Evolutionary conservation across 1,140 invertebrate genomes (phyloP).

Genomic region (Drosophila paulistorum): DNA sequence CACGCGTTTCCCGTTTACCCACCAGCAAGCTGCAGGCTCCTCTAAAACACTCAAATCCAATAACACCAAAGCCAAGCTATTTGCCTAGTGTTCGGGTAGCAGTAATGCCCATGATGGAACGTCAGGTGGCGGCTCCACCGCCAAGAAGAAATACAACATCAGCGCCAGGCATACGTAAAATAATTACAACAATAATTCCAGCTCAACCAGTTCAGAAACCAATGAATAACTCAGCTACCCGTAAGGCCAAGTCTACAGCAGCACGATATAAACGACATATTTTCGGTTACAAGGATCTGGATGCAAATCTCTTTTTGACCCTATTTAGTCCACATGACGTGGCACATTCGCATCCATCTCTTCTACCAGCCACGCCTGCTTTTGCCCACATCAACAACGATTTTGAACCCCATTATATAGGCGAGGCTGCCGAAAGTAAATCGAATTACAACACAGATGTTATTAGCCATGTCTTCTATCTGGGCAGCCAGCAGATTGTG

Average conservation of each 20-base stretch:
- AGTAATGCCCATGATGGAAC: conserved; percentile 64
- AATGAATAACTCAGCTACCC: conserved; percentile 13
- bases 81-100: conserved; percentile 58
- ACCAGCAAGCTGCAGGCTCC: conserved; percentile 73
- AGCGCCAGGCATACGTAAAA: conserved; percentile 29
- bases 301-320: conserved; percentile 71
- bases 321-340: conserved; percentile 57
- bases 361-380: conserved; percentile 38
- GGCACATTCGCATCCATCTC: conserved; percentile 43
- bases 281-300: conserved; percentile 68
- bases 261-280: conserved; percentile 66
- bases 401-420: conserved; percentile 65
- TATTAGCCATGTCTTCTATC: conserved; percentile 79
- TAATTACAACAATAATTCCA: conserved; percentile 36
- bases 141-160: conserved; percentile 50
- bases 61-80: conserved; percentile 66
- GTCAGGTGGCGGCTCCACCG: conserved; percentile 46
- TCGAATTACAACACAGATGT: conserved; percentile 79
- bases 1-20: conserved; percentile 63
- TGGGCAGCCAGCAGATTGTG: conserved; percentile 73
- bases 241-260: conserved; percentile 35
- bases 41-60: conserved; percentile 65
- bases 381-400: conserved; percentile 66
- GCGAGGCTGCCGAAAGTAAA: conserved; percentile 49
- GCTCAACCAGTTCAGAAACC: conserved; percentile 12